Base-by-base conservation (phyloP, 2,113 vertebrate genomes). In the Platanista minor region DNA sequence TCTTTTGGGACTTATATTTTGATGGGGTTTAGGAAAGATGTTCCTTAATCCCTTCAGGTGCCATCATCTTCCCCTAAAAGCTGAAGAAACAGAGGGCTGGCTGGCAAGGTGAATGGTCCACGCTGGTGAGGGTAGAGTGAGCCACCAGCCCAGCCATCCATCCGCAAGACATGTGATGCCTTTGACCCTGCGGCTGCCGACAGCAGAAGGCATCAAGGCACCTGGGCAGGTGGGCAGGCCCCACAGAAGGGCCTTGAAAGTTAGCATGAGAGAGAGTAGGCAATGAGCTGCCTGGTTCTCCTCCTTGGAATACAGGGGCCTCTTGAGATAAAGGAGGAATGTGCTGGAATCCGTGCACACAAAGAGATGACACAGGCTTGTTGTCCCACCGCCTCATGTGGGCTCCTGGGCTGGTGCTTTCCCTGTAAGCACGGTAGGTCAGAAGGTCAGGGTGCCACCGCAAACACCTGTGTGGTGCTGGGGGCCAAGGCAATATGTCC, bases 241-340 rank as follows among this genome's bases (percentile, higher is more conserved):
- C 29, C 57, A 14, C 2, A 2, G 72, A 27, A 80, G 36, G 25
- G 14, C 21, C 39, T 14, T 67, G 62, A 80, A 61, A 29, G 46
- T 59, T 46, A 46, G 15, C 74, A 18, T 6, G 39, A 84, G 23
- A 43, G 36, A 11, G 14, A 15, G 23, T 11, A 8, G 54, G 61
- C 54, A 52, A 18, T 4, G 1, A 0, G 3, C 46, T 13, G 23
- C 36, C 57, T 6, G 0, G 4, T 4, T 17, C 39, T n/a, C 20
- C 84, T 72, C 1, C 46, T 31, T 15, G 21, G 62, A 3, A n/a
- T 13, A n/a, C 11, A 46, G 61, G 46, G 46, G 18, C 64, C 66
- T 72, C 92, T 72, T 0, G 1, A 39, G 36, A 83, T 20, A 13
- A 62, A 75, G 66, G 29, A 33, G 25, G 36, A 46, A 54, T 43